Percentiles rank a stretch among this genome's conserved stretches.
These are phyloP conservation scores for Cheracebus regulus DNA, from an alignment of 2,797 vertebrate genomes.

Conservation along the genomic window DNA sequence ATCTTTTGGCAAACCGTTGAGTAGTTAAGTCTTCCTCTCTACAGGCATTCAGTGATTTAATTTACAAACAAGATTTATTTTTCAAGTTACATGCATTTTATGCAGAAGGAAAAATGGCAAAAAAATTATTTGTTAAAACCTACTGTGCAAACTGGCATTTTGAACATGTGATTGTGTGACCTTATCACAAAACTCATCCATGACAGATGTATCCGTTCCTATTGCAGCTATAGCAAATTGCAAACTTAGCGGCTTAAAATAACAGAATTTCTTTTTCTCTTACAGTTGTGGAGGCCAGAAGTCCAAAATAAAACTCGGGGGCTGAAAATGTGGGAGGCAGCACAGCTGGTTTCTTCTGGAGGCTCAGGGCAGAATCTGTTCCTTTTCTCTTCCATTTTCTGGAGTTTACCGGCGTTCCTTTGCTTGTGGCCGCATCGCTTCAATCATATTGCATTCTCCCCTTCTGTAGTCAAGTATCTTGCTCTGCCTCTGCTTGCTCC, in stretches of 20 bases:
- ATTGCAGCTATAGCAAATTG: not conserved
- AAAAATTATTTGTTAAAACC: not conserved
- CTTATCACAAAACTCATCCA: not conserved
- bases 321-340: not conserved
- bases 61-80: slow-evolving; percentile 23
- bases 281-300: not conserved
- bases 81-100: not conserved
- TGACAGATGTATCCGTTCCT: not conserved
- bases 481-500: not conserved
- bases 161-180: not conserved
- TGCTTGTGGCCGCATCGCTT: not conserved
- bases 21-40: not conserved
- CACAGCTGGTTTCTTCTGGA: not conserved
- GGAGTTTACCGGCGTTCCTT: not conserved
- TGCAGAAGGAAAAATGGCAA: not conserved
- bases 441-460: not conserved
- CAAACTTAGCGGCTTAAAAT: not conserved
- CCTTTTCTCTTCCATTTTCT: not conserved
- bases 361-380: not conserved
- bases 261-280: not conserved
- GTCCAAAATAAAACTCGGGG: not conserved
- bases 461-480: not conserved
- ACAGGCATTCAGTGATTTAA: not conserved
- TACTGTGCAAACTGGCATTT: not conserved
- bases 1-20: not conserved